A percentile compares a stretch with the other conserved stretches of the same genome.
Evolutionary conservation across 1,140 invertebrate genomes (phyloP).

Genomic region (Druon quercuslanigerum): DNA sequence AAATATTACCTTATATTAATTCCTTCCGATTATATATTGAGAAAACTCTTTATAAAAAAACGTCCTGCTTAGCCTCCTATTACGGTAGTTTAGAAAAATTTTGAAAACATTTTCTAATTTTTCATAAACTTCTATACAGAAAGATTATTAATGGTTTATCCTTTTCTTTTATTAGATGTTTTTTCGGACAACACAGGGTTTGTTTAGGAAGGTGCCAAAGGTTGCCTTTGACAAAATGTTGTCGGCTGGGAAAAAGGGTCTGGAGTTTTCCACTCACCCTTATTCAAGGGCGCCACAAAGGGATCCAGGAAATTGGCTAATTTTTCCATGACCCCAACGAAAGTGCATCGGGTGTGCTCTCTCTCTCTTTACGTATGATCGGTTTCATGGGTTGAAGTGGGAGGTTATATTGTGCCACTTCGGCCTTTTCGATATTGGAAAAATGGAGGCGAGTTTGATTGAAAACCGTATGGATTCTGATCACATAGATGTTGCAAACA

Average conservation of each 20-base stretch:
- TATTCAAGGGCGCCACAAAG: constrained; percentile 45
- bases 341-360: constrained; percentile 45
- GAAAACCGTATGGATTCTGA: constrained; percentile 29
- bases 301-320: constrained; percentile 59
- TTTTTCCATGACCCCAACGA: constrained; percentile 49
- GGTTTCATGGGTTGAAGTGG: constrained; percentile 35
- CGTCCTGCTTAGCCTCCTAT: too few relatives aligned
- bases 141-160: not conserved
- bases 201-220: constrained; percentile 14
- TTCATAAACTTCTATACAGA: too few relatives aligned
- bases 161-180: not conserved
- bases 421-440: constrained; percentile 12
- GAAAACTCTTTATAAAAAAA: too few relatives aligned
- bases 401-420: constrained; percentile 24
- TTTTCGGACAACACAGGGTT: not conserved
- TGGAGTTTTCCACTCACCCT: constrained; percentile 46
- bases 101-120: too few relatives aligned
- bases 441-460: constrained; percentile 18
- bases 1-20: too few relatives aligned
- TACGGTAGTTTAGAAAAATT: too few relatives aligned
- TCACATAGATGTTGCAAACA: not conserved
- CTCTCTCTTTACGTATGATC: constrained; percentile 43
- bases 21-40: too few relatives aligned
- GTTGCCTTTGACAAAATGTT: constrained; percentile 57
- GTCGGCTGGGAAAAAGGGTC: constrained; percentile 47